Base-by-base conservation (phyloP, 2,888 invertebrate genomes). In the Eupithecia abbreviata region DNA sequence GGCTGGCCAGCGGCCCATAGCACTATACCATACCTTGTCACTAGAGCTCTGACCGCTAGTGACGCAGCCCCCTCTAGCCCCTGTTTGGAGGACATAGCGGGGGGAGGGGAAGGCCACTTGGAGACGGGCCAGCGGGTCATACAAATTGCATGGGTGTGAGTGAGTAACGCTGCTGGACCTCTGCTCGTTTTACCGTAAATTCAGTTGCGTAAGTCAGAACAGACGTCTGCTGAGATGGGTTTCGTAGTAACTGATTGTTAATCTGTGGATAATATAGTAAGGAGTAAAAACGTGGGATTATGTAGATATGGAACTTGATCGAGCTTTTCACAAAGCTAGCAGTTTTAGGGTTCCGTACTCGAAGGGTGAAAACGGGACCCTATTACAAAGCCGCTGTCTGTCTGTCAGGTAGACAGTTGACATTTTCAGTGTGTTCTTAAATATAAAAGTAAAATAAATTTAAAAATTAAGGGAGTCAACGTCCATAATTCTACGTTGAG, bases 161-260 rank as follows among this genome's bases (percentile, higher is more conserved):
- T 93, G 91, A 92, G 92, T 90, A 90, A 91, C 91, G 93, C 89
- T 90, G 91, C 90, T 89, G 93, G 93, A 93, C 92, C 91, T 90
- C 91, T 90, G 91, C 85, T 91, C 93, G 92, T 90, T 92, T 93
- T 88, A 93, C 94, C 94, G 93, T 93, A 92, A 93, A 94, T 93
- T 93, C 90, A 90, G 93, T 94, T 93, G 93, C 94, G 94, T 94
- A 94, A 94, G 93, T 92, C 90, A 88, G 90, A 90, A 92, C 92
- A 93, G 93, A 92, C 92, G 93, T 90, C 92, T 92, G 92, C 88
- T 90, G 92, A 92, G 92, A 89, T 89, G 86, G 88, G 81, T 83
- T 85, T 66, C 42, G 55, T 72, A 77, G 67, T 30, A 42, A 72
- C 76, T 76, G 72, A 6, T 73, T 15, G 68, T 7, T 72, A 69